Base-by-base conservation (phyloP, 2,888 invertebrate species). In the Camponotus fellah region DNA sequence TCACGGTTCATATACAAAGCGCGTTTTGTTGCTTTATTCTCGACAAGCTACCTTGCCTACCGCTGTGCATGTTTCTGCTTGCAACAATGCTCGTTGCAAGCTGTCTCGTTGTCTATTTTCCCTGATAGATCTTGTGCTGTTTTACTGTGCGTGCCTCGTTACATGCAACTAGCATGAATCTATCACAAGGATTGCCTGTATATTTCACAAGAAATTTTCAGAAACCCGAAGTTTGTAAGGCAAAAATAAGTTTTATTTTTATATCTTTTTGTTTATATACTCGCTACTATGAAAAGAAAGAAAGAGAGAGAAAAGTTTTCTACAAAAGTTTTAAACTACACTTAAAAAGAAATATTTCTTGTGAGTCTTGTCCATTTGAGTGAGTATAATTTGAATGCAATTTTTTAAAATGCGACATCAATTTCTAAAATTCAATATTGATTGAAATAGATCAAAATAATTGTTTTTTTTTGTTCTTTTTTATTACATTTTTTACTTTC, bases 141-240 rank as follows among this genome's bases (percentile, higher is more conserved):
- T 79, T 68, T 79, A 49, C 79, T 79, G 72, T 72, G 79, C 79
- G 72, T 79, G 79, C 66, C 12, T 68, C 56, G 68, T 60, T 79
- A 71, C 79, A 60, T 37, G 79, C 43, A 60, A 34, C 43, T 46
- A 26, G 43, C 46, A 37, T 34, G 34, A 46, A 46, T 58, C 66
- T 66, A 66, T 65, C 58, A 21, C 17, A 32, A 8, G 26, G 43
- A 58, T 79, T 71, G 34, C 34, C 21, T 43, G 34, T 21, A 43
- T 17, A 37, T 14, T 77, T 68, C n/a, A 32, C 14, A 37, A 68
- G 56, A 68, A 40, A 68, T 77, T 68, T 68, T 68, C 77, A 56
- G 37, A 56, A 56, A 56, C 9, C n/a, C 5, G 32, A 77, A 26
- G 40, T 77, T 21, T 53, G 49, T n/a, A 40, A 53, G 9, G 46